Base-by-base conservation (phyloP, 2,888 invertebrate species). In the Achlya flavicornis region DNA sequence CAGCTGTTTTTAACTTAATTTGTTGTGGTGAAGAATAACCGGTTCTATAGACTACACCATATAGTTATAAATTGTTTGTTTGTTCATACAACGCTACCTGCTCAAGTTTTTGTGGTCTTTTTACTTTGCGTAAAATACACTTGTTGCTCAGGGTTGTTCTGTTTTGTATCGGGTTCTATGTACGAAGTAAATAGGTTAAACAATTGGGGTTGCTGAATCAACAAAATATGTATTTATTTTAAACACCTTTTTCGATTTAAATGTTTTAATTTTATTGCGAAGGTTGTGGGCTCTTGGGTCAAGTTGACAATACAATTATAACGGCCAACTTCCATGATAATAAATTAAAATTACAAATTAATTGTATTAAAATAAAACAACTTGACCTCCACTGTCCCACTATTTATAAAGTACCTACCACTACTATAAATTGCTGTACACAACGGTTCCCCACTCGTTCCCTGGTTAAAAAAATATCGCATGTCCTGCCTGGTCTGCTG, bases 121-220 rank as follows among this genome's bases (percentile, higher is more conserved):
- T 89, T 89, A 84, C 87, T 87, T 89, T 87, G 87, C 88, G 87
- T 87, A 86, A 86, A 86, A 87, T 85, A 88, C 92, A 92, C 92
- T 93, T 93, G 92, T 92, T 91, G 91, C 88, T 87, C 80, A 79
- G 89, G 89, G 88, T 86, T 86, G 86, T 79, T 84, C 80, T 82
- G 81, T 81, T 85, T 85, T 83, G 79, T 80, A 80, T 83, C 82
- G 76, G 77, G 73, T 79, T 79, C 72, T 73, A 74, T 80, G 10
- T 53, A 53, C 19, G 10, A 19, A 53, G n/a, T 53, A 53, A 53
- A 53, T 53, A 53, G 53, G 53, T 10, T 10, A 16, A 16, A 19
- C 53, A 19, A 53, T 10, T 53, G 53, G 53, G 16, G 4, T 46
- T 5, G 16, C 16, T 48, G 41, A 10, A 46, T 6, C 46, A 6